Conservation (phyloP, 2,888 invertebrate species). For the Brachylomia viminalis region DNA sequence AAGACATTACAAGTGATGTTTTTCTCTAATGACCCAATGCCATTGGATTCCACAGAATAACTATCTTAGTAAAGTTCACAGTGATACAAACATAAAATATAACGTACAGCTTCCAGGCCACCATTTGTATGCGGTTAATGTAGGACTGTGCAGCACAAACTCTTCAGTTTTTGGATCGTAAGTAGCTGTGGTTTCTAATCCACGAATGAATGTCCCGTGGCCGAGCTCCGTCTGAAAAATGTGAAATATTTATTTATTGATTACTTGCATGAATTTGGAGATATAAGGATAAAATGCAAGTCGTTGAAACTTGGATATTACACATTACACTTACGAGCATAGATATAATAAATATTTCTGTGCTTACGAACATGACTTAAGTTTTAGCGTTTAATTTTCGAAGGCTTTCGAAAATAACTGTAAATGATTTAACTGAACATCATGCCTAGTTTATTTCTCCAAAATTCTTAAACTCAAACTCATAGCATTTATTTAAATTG, state of each 20-base stretch:
- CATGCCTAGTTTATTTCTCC: not conserved
- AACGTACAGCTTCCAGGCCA: constrained; percentile 98
- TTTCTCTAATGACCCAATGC: too few species aligned
- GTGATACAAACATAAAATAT: not conserved
- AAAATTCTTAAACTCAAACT: too few species aligned
- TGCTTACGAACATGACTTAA: too few species aligned
- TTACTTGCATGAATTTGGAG: not conserved
- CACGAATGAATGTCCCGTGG: constrained; percentile 98
- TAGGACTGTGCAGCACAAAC: constrained; percentile 96
- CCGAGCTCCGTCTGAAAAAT: constrained; percentile 96
- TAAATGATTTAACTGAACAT: not conserved
- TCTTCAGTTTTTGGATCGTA: constrained; percentile 96
- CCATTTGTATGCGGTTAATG: constrained; percentile 97
- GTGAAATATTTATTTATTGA: not conserved
- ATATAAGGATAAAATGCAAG: not conserved
- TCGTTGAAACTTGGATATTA: not conserved
- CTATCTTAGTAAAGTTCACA: not conserved
- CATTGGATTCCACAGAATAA: not conserved
- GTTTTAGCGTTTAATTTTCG: too few species aligned
- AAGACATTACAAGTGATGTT: not conserved
- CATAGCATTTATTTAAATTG: too few species aligned
- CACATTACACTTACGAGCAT: too few species aligned
- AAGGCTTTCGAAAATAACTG: not conserved
- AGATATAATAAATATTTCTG: too few species aligned
- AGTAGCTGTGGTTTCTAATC: constrained; percentile 97